A percentile compares a stretch with the other conserved stretches of the same genome.
Evolutionary conservation across 2,888 invertebrate genomes (phyloP).

Genomic region (Acrocyrtus sp.): DNA sequence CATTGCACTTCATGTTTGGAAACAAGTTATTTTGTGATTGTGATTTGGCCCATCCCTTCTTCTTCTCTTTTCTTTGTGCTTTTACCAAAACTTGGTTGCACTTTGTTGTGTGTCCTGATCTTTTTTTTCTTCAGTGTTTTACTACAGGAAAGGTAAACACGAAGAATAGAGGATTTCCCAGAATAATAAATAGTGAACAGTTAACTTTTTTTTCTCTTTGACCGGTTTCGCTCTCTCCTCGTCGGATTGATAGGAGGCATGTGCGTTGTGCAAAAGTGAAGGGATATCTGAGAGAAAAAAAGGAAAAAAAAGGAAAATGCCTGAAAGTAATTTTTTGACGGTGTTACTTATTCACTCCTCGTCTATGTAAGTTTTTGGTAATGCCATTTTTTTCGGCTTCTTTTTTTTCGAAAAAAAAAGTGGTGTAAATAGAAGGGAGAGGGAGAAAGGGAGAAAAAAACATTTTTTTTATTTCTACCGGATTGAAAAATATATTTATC

Average conservation of each 20-base stretch:
- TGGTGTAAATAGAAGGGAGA: background rate
- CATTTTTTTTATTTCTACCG: background rate
- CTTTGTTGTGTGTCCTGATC: background rate
- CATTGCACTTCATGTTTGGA: slow-evolving; percentile 26
- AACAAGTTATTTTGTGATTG: no score
- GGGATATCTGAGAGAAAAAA: no score
- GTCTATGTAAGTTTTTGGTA: background rate
- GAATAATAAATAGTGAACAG: slow-evolving; percentile 23
- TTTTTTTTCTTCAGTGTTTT: slow-evolving; percentile 11
- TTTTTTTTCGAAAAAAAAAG: no score
- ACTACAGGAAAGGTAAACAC: no score
- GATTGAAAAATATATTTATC: no score
- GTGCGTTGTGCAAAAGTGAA: no score
- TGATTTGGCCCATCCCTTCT: slow-evolving; percentile 2
- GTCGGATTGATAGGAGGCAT: no score
- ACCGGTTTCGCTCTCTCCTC: background rate
- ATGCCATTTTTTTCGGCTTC: no score
- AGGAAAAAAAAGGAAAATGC: no score
- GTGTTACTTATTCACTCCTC: background rate
- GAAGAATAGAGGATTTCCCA: slow-evolving; percentile 17
- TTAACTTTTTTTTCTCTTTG: slow-evolving; percentile 6
- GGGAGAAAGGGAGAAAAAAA: background rate
- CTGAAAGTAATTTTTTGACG: no score
- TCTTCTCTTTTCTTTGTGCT: background rate
- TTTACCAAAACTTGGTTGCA: background rate